Conservation (phyloP, 2,888 invertebrate genomes). For the Cheilosia grossa region DNA sequence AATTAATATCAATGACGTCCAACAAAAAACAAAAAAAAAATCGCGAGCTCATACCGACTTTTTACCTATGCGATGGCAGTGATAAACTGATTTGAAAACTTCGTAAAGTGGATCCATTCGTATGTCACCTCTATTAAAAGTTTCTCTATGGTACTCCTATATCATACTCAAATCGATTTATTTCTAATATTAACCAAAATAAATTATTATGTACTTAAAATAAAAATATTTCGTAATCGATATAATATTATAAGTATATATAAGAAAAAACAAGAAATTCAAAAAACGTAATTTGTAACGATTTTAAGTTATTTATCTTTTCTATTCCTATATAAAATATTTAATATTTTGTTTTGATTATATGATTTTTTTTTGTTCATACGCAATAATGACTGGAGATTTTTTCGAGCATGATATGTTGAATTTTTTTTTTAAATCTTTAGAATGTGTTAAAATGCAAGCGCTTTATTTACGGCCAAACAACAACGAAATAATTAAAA, state of each 20-base stretch:
- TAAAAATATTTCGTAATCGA: neutral
- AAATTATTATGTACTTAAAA: conserved; percentile 7
- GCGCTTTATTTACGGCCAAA: conserved; percentile 53
- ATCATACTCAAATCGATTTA: conserved; percentile 46
- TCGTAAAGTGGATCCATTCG: no score
- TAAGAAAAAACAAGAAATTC: conserved; percentile 3
- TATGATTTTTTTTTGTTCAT: conserved; percentile 56
- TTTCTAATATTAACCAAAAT: conserved; percentile 9
- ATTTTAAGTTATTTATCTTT: conserved; percentile 28
- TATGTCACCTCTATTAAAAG: neutral
- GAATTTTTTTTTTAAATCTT: conserved; percentile 25
- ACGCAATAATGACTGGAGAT: conserved; percentile 75
- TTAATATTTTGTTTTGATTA: conserved; percentile 41
- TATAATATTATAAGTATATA: conserved; percentile 4
- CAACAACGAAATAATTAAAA: conserved; percentile 29
- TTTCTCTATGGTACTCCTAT: neutral
- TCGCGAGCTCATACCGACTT: no score
- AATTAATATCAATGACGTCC: no score
- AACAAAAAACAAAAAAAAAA: no score
- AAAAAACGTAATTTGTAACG: conserved; percentile 17
- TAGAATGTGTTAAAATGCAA: conserved; percentile 58
- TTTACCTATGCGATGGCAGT: no score
- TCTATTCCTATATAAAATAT: conserved; percentile 48
- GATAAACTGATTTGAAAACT: no score
- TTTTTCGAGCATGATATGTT: conserved; percentile 62